phyloP scores from a whole-genome alignment of 1,140 invertebrate genomes.

The Drosophila trapezifrons region DNA sequence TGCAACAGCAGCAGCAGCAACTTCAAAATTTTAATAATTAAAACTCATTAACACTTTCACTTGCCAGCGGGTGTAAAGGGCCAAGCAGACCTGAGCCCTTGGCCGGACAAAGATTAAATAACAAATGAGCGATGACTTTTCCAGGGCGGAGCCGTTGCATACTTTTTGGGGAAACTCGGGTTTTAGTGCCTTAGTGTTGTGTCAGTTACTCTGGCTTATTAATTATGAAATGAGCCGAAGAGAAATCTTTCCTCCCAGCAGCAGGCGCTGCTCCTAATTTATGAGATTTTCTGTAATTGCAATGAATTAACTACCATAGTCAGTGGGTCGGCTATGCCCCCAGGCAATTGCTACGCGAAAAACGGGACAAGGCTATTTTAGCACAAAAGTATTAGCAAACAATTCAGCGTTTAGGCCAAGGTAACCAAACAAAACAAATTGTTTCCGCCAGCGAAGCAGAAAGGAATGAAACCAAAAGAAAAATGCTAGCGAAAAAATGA shows the following conservation, averaged over 20 bases:
- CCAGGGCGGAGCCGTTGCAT: slow-evolving; percentile 32
- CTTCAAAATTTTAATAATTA: slow-evolving; percentile 74
- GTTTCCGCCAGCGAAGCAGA: slow-evolving; percentile 52
- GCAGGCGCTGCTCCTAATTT: slow-evolving; percentile 61
- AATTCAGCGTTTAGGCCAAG: slow-evolving; percentile 73
- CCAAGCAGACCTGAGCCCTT: slow-evolving; percentile 15
- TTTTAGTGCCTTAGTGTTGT: slow-evolving; percentile 10
- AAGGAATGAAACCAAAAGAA: slow-evolving; percentile 20
- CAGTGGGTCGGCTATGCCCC: neutral
- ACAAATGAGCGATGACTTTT: slow-evolving; percentile 80
- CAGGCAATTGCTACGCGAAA: slow-evolving; percentile 6
- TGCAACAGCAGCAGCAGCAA: slow-evolving; percentile 28
- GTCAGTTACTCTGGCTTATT: slow-evolving; percentile 52
- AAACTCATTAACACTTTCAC: slow-evolving; percentile 78
- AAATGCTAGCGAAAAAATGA: slow-evolving; percentile 11
- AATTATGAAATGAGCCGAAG: slow-evolving; percentile 53
- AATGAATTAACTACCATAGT: slow-evolving; percentile 45
- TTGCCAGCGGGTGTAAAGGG: slow-evolving; percentile 9
- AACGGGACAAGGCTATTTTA: slow-evolving; percentile 17
- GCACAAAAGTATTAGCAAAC: slow-evolving; percentile 26
- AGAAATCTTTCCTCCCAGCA: slow-evolving; percentile 13
- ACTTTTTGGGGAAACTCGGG: slow-evolving; percentile 33
- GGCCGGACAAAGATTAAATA: slow-evolving; percentile 74
- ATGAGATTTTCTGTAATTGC: slow-evolving; percentile 65
- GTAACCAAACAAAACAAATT: slow-evolving; percentile 44